Conservation (phyloP, 2,113 vertebrate genomes). For the Menidia beryllina region DNA sequence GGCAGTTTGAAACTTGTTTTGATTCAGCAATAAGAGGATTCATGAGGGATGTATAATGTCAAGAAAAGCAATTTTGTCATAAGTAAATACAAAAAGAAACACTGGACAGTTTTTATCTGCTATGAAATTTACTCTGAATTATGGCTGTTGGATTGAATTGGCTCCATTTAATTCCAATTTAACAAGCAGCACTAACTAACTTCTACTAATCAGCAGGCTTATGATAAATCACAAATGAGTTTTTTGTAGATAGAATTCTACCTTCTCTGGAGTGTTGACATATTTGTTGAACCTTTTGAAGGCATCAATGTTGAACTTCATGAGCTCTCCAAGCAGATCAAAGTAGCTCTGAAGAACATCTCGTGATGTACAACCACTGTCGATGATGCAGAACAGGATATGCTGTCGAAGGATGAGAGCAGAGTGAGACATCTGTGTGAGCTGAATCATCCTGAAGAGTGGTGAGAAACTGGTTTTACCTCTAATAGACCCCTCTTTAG, state of each 20-base stretch:
- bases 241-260: slow-evolving; percentile 48
- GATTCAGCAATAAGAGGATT: no score
- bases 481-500: slow-evolving; percentile 96
- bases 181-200: no score
- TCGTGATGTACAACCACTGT: slow-evolving; percentile 96
- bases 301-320: slow-evolving; percentile 99
- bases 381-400: slow-evolving; percentile 99
- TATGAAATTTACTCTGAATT: no score
- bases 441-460: background rate
- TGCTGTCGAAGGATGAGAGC: slow-evolving; percentile 79
- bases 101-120: no score
- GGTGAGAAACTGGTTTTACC: slow-evolving; percentile 76
- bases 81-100: no score
- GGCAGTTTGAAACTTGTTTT: no score
- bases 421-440: background rate
- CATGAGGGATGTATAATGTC: no score
- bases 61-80: no score
- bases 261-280: slow-evolving; percentile 97
- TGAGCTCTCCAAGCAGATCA: slow-evolving; percentile 96
- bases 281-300: slow-evolving; percentile 99
- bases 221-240: no score
- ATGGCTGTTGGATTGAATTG: no score
- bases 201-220: no score
- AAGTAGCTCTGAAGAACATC: slow-evolving; percentile 99
- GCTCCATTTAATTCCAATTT: no score